These are phyloP conservation scores for Gymnarchus niloticus DNA, from an alignment of 2,113 vertebrate species.

Conservation along the genomic window DNA sequence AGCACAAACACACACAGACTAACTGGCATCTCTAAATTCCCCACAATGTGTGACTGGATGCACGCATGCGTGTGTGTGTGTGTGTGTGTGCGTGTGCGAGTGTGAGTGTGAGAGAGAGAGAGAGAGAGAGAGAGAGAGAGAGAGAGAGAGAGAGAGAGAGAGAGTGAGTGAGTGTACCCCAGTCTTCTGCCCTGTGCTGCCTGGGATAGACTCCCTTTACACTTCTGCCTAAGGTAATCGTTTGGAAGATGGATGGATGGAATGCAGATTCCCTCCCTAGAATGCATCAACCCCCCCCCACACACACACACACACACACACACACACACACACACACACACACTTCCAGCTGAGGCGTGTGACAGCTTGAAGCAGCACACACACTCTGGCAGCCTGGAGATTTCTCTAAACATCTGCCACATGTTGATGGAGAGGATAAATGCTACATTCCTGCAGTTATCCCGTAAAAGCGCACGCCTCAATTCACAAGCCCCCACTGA, in stretches of 20 bases:
- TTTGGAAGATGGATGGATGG: not conserved
- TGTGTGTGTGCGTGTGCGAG: not conserved
- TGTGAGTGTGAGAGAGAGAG: not conserved
- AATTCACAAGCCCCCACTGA: not conserved
- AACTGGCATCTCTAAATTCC: not conserved
- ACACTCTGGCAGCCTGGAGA: not conserved
- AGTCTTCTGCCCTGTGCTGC: not conserved
- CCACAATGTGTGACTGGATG: too few species aligned
- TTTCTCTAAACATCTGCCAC: not conserved
- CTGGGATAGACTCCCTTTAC: not conserved
- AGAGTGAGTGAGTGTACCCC: not conserved
- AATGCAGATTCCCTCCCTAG: not conserved
- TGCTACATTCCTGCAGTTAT: not conserved
- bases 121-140: not conserved
- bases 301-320: not conserved
- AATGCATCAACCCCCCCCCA: too few species aligned
- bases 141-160: not conserved
- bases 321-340: not conserved
- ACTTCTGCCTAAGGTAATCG: not conserved
- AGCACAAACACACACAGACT: too few species aligned
- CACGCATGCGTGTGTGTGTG: not conserved
- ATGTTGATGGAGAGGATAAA: not conserved
- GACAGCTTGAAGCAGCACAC: not conserved
- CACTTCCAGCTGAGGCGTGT: not conserved
- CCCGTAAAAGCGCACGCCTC: not conserved